Evolutionary conservation across 2,888 invertebrate species (phyloP).

Genomic region (Brachycybe producta): DNA sequence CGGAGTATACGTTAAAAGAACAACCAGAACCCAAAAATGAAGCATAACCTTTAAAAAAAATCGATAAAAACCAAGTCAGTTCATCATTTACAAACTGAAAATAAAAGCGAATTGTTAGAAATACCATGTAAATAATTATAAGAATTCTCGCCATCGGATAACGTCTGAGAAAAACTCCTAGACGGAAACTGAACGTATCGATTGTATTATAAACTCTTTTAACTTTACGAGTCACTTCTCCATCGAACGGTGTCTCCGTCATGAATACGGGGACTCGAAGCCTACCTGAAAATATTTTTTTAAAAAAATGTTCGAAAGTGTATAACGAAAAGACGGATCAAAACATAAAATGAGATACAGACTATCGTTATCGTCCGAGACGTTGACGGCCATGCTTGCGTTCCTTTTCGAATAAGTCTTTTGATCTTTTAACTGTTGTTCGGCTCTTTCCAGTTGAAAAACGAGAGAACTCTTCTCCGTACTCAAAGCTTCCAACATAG

Average conservation of each 20-base stretch:
- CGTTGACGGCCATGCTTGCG: constrained; percentile 13
- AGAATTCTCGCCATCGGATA: constrained; percentile 70
- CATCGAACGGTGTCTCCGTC: constrained; percentile 61
- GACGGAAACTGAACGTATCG: constrained; percentile 60
- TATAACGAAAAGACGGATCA: constrained; percentile 14
- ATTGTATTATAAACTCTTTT: constrained; percentile 62
- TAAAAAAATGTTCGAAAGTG: constrained; percentile 6
- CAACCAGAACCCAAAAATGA: constrained; percentile 69
- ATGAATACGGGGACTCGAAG: constrained; percentile 55
- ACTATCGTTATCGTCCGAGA: constrained; percentile 15
- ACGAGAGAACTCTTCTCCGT: constrained; percentile 73
- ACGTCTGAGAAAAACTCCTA: constrained; percentile 63
- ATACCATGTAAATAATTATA: constrained; percentile 67
- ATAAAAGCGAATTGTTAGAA: constrained; percentile 23
- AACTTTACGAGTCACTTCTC: constrained; percentile 55
- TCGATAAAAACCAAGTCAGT: not conserved
- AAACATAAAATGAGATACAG: not conserved
- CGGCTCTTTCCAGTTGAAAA: constrained; percentile 66
- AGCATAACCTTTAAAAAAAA: constrained; percentile 46
- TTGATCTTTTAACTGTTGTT: constrained; percentile 39
- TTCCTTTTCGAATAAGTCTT: constrained; percentile 1
- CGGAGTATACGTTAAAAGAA: constrained; percentile 59
- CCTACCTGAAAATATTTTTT: constrained; percentile 37
- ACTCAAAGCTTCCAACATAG: constrained; percentile 63
- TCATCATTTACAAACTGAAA: constrained; percentile 21